Conservation (phyloP, 2,888 invertebrate species). For the Dicycla oo region DNA sequence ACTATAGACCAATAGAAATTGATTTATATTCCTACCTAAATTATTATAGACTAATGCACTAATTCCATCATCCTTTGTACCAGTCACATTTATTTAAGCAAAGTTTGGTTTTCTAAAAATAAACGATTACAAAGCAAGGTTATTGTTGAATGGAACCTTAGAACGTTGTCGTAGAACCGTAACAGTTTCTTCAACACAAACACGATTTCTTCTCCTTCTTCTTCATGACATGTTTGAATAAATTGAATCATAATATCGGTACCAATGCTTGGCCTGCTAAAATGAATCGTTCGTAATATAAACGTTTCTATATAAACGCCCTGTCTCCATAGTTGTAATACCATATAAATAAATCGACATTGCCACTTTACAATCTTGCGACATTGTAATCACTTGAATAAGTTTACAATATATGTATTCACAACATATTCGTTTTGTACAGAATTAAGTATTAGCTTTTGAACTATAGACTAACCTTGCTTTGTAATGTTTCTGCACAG, state of each 20-base stretch:
- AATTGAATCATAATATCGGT: not conserved
- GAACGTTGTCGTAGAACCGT: no score
- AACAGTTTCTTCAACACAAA: not conserved
- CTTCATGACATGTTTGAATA: not conserved
- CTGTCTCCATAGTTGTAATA: conserved; percentile 29
- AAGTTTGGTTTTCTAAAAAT: no score
- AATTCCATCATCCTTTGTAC: no score
- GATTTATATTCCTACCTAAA: no score
- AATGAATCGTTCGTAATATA: conserved; percentile 3
- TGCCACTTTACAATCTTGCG: conserved; percentile 33
- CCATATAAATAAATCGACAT: conserved; percentile 40
- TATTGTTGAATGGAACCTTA: no score
- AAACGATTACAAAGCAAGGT: no score
- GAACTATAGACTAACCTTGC: not conserved
- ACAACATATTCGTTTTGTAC: not conserved
- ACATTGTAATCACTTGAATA: conserved; percentile 34
- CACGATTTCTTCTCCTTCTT: not conserved
- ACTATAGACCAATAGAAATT: no score
- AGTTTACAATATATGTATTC: not conserved
- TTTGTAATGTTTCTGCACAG: not conserved
- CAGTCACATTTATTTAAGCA: no score
- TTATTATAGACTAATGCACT: no score
- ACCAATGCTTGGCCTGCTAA: not conserved
- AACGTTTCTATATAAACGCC: conserved; percentile 8
- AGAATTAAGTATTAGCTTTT: not conserved